A percentile compares a stretch with the other conserved stretches of the same genome.
These are phyloP conservation scores for Helicoverpa assulta DNA, from an alignment of 2,888 invertebrate species.

Conservation along the genomic window DNA sequence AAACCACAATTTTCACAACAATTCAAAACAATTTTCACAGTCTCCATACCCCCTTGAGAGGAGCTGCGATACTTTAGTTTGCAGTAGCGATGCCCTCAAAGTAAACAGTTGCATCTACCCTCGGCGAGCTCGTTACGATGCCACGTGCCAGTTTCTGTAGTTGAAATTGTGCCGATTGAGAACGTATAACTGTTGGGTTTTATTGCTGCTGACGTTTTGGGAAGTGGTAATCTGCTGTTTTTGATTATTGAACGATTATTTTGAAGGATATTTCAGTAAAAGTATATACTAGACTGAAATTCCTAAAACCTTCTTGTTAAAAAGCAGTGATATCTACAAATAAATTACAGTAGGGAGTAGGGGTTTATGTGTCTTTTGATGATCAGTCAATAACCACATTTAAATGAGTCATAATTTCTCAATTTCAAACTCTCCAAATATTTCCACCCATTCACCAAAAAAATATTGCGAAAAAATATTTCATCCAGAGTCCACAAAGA, in stretches of 20 bases:
- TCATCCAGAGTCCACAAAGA: conserved; percentile 20
- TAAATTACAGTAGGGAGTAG: too few species aligned
- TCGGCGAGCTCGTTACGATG: conserved; percentile 45
- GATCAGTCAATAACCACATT: background rate
- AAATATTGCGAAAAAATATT: conserved; percentile 23
- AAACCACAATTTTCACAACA: conserved; percentile 46
- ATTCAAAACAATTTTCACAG: conserved; percentile 45
- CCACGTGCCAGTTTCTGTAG: conserved; percentile 44
- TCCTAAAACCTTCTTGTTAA: too few species aligned
- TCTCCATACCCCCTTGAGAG: conserved; percentile 35
- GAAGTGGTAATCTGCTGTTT: background rate
- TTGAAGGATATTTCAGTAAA: too few species aligned
- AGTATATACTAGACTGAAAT: too few species aligned
- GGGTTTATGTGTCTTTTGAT: background rate
- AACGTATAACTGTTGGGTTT: conserved; percentile 50
- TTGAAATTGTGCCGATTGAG: conserved; percentile 46
- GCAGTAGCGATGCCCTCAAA: conserved; percentile 53
- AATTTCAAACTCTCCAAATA: background rate
- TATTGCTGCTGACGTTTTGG: conserved; percentile 39
- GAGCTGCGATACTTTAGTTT: conserved; percentile 54
- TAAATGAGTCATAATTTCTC: too few species aligned
- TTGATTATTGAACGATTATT: background rate
- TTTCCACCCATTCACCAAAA: background rate
- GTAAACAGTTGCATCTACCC: conserved; percentile 48
- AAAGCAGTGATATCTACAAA: too few species aligned